Percentiles rank a stretch among this genome's conserved stretches.
Conservation (phyloP, 1,140 invertebrate species). For the Philopotamus ludificatus region DNA sequence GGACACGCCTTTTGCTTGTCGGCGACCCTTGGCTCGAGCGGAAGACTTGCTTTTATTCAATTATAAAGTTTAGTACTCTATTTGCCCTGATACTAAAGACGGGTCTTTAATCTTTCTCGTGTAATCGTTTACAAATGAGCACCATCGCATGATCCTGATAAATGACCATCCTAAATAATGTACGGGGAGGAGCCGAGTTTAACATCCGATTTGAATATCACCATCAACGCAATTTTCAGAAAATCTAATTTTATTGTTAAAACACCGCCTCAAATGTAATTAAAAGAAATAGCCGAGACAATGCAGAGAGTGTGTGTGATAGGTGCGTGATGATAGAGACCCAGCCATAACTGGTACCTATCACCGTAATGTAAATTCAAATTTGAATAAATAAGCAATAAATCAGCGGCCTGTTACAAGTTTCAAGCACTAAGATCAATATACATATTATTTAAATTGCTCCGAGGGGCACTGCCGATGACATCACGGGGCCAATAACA, state of each 20-base stretch:
- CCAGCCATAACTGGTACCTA: constrained; percentile 4
- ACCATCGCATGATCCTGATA: neutral
- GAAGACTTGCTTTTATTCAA: constrained; percentile 5
- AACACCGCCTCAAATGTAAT: no score
- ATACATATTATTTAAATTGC: constrained; percentile 41
- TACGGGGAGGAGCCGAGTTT: no score
- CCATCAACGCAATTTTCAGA: no score
- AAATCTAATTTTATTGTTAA: no score
- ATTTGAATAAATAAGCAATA: constrained; percentile 42
- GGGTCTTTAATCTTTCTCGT: neutral
- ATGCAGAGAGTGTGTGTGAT: no score
- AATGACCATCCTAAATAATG: no score
- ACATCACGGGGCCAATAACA: constrained; percentile 38
- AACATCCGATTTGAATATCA: no score
- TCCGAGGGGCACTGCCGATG: constrained; percentile 26
- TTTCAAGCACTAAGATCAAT: constrained; percentile 39
- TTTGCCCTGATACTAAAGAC: neutral
- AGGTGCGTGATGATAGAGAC: neutral
- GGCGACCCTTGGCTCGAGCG: neutral
- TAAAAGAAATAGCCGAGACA: no score
- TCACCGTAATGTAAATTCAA: constrained; percentile 35
- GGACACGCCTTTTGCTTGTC: constrained; percentile 21
- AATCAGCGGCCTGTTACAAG: constrained; percentile 39
- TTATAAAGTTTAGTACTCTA: neutral
- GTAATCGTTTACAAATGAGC: neutral